phyloP scores from a whole-genome alignment of 2,888 invertebrate species.

The Eremobia ochroleuca region DNA sequence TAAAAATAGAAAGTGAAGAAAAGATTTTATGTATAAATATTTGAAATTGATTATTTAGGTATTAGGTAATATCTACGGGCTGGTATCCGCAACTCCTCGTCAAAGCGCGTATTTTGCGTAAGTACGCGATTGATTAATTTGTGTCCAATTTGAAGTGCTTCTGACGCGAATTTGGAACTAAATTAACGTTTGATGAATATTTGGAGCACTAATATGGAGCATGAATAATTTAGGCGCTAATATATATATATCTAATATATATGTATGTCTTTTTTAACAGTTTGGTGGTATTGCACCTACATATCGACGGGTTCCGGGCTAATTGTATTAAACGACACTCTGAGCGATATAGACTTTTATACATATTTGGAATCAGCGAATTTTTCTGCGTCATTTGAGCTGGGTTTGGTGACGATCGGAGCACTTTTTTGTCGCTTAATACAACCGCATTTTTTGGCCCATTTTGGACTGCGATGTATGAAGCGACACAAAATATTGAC shows the following conservation, averaged over 20 bases:
- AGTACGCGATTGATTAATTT: not conserved
- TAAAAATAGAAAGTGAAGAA: constrained; percentile 12
- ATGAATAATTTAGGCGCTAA: not conserved
- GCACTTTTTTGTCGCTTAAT: no score
- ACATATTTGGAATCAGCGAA: no score
- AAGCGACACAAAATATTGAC: no score
- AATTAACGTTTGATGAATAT: constrained; percentile 10
- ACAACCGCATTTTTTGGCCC: no score
- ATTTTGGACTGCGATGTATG: no score
- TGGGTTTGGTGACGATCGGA: no score
- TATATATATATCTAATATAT: no score
- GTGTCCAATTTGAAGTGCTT: constrained; percentile 10
- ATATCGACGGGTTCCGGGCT: no score
- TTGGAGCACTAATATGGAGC: not conserved
- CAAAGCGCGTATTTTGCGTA: not conserved
- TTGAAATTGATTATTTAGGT: constrained; percentile 8
- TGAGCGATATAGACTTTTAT: no score
- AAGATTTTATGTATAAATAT: not conserved
- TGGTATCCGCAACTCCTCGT: not conserved
- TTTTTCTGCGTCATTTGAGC: no score
- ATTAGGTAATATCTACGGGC: not conserved
- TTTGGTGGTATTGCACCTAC: not conserved
- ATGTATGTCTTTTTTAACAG: not conserved
- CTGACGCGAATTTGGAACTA: not conserved
- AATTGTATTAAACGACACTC: no score